Conservation (phyloP, 2,797 vertebrate species). For the Echiichthys vipera region DNA sequence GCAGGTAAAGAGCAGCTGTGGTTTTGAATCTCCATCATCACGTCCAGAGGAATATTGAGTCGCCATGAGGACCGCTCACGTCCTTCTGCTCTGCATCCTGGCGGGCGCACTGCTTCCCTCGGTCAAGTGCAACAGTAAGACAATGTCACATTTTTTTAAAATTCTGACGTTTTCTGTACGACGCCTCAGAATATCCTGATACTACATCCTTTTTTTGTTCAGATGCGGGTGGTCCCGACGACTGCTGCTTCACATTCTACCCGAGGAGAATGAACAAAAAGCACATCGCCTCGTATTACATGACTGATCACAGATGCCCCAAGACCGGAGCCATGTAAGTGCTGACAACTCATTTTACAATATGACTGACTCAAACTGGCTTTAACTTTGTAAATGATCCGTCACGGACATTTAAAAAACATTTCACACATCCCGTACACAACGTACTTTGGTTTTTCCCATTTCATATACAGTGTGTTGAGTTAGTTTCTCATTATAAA, state of each 20-base stretch:
- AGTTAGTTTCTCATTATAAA: not conserved
- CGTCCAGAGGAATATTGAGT: constrained; percentile 1
- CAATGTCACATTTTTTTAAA: too few species aligned
- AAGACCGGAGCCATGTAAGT: constrained; percentile 39
- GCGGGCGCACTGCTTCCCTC: constrained; percentile 43
- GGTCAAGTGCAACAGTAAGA: constrained; percentile 54
- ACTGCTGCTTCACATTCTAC: constrained; percentile 62
- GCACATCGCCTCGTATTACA: rapidly evolving
- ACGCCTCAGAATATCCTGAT: rapidly evolving
- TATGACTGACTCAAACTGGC: not conserved
- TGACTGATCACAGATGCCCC: constrained; percentile 39
- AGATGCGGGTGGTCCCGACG: constrained; percentile 3
- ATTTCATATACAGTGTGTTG: too few species aligned
- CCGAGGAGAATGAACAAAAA: rapidly evolving
- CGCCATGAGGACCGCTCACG: constrained; percentile 50
- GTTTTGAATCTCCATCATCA: not conserved
- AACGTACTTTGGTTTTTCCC: too few species aligned
- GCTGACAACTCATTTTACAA: not conserved
- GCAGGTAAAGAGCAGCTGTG: not conserved
- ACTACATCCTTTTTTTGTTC: not conserved
- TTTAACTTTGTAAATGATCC: not conserved
- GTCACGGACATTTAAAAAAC: not conserved
- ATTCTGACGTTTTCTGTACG: not conserved
- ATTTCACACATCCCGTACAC: not conserved
- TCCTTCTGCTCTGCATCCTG: constrained; percentile 67